Conservation (phyloP, 2,113 vertebrate genomes). For the Tragelaphus buxtoni region DNA sequence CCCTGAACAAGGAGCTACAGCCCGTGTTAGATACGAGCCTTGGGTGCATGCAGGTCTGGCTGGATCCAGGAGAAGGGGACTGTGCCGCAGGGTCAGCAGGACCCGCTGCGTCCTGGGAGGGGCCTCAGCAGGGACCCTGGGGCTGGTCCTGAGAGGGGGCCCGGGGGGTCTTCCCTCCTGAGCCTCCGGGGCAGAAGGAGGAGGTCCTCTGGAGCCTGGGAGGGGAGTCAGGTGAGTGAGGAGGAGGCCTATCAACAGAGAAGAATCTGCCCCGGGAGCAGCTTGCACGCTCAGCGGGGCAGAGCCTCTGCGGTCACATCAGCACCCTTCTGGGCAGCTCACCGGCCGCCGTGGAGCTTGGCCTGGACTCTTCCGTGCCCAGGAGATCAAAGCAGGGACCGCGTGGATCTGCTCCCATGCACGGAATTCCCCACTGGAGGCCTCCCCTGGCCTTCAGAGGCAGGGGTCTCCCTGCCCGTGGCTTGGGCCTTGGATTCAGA, state of each 20-base stretch:
- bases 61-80: not conserved
- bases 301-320: not conserved
- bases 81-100: not conserved
- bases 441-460: not conserved
- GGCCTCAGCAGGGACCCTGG: too few species aligned
- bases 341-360: fast-evolving
- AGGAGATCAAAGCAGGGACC: too few species aligned
- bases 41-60: not conserved
- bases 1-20: not conserved
- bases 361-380: too few species aligned
- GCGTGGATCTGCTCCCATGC: fast-evolving
- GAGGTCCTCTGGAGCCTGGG: not conserved
- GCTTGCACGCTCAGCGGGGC: fast-evolving
- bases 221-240: too few species aligned
- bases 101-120: not conserved
- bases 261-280: not conserved
- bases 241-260: fast-evolving
- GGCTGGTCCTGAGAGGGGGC: not conserved
- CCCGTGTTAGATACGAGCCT: not conserved
- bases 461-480: fast-evolving
- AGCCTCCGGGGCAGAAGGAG: not conserved
- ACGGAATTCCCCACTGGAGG: fast-evolving
- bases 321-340: fast-evolving
- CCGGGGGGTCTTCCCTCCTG: fast-evolving
- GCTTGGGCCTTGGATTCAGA: not conserved